Percentiles rank a stretch among this genome's conserved stretches.
phyloP scores from a whole-genome alignment of 2,113 vertebrate genomes.

The Pteropus alecto region DNA sequence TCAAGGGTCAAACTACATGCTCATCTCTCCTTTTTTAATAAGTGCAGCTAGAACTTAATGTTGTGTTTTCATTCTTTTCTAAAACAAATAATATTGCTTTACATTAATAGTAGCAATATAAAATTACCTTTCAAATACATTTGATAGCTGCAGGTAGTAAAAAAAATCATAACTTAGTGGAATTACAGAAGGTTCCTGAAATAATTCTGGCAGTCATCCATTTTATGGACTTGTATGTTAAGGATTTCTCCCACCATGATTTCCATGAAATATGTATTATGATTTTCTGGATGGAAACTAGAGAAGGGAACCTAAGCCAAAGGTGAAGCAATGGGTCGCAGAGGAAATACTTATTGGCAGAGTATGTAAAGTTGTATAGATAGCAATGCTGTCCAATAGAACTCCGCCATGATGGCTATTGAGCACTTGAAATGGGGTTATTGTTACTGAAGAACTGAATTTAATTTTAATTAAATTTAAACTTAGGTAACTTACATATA shows the following conservation, averaged over 20 bases:
- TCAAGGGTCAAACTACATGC: background rate
- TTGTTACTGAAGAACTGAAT: background rate
- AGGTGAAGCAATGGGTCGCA: background rate
- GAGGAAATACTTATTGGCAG: background rate
- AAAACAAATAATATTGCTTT: background rate
- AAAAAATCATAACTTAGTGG: background rate
- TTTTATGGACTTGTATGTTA: background rate
- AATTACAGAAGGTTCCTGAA: background rate
- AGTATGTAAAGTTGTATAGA: background rate
- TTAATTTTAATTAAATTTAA: slow-evolving; percentile 24
- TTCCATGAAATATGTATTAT: background rate
- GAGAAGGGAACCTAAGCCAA: background rate
- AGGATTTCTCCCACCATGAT: background rate
- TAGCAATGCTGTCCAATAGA: background rate
- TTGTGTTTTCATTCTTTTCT: slow-evolving; percentile 22
- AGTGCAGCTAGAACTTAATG: background rate
- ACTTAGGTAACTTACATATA: background rate
- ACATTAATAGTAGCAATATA: background rate
- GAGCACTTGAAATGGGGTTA: background rate
- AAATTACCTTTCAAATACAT: background rate
- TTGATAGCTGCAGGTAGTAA: background rate
- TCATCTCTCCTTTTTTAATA: background rate
- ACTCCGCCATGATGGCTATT: background rate
- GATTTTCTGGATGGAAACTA: background rate
- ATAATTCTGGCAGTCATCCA: background rate